A percentile compares a stretch with the other conserved stretches of the same genome.
These are phyloP conservation scores for Nothocercus nigrocapillus DNA, from an alignment of 2,113 vertebrate genomes.

Conservation along the genomic window DNA sequence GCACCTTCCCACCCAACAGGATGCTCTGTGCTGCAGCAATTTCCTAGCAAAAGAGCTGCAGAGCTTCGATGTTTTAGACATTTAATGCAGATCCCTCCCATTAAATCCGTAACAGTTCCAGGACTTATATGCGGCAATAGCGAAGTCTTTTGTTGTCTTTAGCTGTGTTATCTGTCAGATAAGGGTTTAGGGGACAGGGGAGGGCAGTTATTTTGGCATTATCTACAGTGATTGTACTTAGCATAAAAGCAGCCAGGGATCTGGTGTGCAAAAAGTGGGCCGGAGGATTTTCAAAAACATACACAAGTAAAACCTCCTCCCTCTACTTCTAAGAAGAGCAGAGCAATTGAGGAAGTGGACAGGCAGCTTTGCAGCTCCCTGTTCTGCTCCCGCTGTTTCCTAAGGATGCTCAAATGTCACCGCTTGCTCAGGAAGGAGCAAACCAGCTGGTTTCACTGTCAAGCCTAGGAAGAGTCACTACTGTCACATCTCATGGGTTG, in stretches of 20 bases:
- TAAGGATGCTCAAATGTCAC: not conserved
- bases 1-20: not conserved
- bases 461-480: not conserved
- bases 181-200: not conserved
- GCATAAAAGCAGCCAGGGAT: not conserved
- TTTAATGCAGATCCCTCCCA: not conserved
- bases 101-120: not conserved
- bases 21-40: not conserved
- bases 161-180: not conserved
- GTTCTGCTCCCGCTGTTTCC: not conserved
- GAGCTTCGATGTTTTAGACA: not conserved
- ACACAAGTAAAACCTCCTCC: not conserved
- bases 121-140: not conserved
- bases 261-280: not conserved
- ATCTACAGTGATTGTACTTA: not conserved
- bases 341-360: not conserved
- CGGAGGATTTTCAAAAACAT: not conserved
- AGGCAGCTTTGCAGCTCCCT: not conserved
- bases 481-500: not conserved
- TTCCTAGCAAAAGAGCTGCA: not conserved
- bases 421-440: not conserved
- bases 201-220: not conserved
- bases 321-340: not conserved
- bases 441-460: not conserved
- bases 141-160: slow-evolving; percentile 10